Percentiles rank a stretch among this genome's conserved stretches.
phyloP scores from a whole-genome alignment of 1,140 invertebrate genomes.

The Spodoptera frugiperda region DNA sequence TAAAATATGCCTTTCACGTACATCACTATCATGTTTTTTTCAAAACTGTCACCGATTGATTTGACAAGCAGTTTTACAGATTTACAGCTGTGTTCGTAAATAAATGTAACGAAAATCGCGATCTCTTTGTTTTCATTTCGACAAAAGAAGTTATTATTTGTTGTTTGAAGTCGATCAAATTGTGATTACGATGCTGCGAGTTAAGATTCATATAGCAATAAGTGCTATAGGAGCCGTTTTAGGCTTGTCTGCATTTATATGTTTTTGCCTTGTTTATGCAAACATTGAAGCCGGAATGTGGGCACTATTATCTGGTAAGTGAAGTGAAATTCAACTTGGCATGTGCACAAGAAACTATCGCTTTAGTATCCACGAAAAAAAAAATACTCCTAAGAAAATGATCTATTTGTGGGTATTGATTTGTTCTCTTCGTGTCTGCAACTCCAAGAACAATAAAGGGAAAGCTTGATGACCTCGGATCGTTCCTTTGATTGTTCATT shows the following conservation, averaged over 20 bases:
- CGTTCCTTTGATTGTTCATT: no score
- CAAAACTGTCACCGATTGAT: background rate
- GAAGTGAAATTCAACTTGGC: conserved; percentile 5
- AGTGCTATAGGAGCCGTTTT: conserved; percentile 71
- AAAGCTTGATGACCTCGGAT: no score
- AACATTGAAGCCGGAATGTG: conserved; percentile 81
- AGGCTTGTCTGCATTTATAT: conserved; percentile 79
- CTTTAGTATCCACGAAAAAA: background rate
- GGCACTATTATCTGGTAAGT: conserved; percentile 78
- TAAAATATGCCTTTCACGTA: background rate
- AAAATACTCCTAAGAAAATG: no score
- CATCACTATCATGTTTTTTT: background rate
- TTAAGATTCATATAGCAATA: conserved; percentile 76
- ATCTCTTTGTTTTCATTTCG: conserved; percentile 21
- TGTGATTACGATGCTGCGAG: conserved; percentile 65
- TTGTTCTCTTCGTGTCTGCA: no score
- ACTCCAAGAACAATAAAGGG: no score
- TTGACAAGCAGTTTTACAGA: background rate
- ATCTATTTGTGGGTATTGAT: no score
- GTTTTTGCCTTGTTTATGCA: conserved; percentile 79
- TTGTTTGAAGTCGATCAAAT: background rate
- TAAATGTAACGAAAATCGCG: conserved; percentile 36
- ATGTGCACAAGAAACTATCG: background rate
- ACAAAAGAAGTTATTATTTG: background rate
- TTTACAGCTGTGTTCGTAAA: conserved; percentile 36